Base-by-base conservation (phyloP, 2,888 invertebrate genomes). In the Volucella zonaria region DNA sequence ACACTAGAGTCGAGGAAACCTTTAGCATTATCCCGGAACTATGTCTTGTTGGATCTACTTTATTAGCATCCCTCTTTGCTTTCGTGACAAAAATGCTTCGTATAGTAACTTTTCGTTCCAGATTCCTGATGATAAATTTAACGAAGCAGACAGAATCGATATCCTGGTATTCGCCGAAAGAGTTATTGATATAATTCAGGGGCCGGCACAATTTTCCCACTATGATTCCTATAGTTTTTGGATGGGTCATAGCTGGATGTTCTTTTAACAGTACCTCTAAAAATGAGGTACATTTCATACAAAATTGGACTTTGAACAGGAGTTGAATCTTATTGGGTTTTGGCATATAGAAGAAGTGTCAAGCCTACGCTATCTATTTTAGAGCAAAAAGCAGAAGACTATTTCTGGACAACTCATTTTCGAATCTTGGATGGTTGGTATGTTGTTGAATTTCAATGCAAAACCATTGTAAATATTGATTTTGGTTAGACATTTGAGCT, bases 231-330 rank as follows among this genome's bases (percentile, higher is more conserved):
- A 82, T 47, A n/a, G 56, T 76, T 8, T 81, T 81, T 74, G 74
- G 82, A 11, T 83, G 86, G 77, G 82, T 82, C 8, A 71, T 75
- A 12, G 58, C 67, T 45, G 79, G 78, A 31, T 43, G 43, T 15
- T 40, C 18, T 18, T 64, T 70, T 6, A 54, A 67, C 56, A 23
- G n/a, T 43, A 4, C 54, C 15, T n/a, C 23, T 3, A 51, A 70
- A 8, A 18, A 62, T 12, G n/a, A 31, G 10, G 15, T 38, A 52
- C 47, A 18, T 52, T 15, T 8, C 10, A 51, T 15, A 58, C n/a
- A 43, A 43, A 43, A 3, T 38, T 61, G 38, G 45, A 75, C 52
- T 42, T 68, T 38, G 68, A 77, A 31, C 11, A 14, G 11, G 54
- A 14, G 31, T 74, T 38, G 51, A 47, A 11, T 23, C 42, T 59